A percentile compares a stretch with the other conserved stretches of the same genome.
Evolutionary conservation across 2,888 invertebrate species (phyloP).

Genomic region (Strigamia crassipes): DNA sequence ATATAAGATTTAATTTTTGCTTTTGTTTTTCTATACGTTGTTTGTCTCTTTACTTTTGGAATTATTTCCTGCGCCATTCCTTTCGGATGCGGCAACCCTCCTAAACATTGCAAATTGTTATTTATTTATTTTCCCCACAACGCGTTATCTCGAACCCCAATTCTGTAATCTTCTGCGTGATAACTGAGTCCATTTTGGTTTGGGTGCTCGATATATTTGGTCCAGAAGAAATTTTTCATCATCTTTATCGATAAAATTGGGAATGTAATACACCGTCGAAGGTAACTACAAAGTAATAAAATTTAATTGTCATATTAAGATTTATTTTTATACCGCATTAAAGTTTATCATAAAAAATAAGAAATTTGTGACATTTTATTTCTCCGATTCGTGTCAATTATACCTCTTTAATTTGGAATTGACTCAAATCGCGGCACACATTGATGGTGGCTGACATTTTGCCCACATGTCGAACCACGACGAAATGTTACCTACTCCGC

Average conservation of each 20-base stretch:
- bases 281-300: conserved; percentile 62
- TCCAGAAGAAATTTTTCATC: conserved; percentile 72
- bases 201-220: conserved; percentile 76
- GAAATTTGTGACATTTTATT: no score
- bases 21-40: neutral
- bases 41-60: conserved; percentile 66
- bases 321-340: neutral
- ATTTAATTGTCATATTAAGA: neutral
- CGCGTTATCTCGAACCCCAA: conserved; percentile 68
- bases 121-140: neutral
- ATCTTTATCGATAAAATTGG: conserved; percentile 78
- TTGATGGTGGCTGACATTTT: neutral
- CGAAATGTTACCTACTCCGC: neutral
- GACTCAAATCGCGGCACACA: neutral
- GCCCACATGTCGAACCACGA: neutral
- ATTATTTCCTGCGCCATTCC: conserved; percentile 91
- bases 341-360: neutral
- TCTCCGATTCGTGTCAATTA: neutral
- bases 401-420: neutral
- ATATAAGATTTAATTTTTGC: no score
- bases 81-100: conserved; percentile 89
- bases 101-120: conserved; percentile 52
- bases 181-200: conserved; percentile 96
- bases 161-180: conserved; percentile 91
- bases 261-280: conserved; percentile 76